Base-by-base conservation (phyloP, 2,888 invertebrate genomes). In the Lomographa bimaculata region DNA sequence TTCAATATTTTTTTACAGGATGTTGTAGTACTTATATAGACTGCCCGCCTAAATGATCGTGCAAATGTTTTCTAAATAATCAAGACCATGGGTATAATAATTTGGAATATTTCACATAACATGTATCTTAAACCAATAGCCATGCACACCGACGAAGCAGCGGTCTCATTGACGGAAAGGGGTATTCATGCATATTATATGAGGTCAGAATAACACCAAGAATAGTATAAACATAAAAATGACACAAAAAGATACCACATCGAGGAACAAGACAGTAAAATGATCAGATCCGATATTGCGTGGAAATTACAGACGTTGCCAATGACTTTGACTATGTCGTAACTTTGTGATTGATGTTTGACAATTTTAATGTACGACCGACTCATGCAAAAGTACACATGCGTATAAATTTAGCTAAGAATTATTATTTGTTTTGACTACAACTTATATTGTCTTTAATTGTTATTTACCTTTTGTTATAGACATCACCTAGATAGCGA, bases 81-180 rank as follows among this genome's bases (percentile, higher is more conserved):
- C 64, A 66, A 57, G 64, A 64, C 56, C 47, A 65, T 57, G 57
- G 60, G 68, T 66, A 67, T 46, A 60, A 60, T 60, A 53, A 69
- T 74, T 76, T 75, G 52, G 66, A 76, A 73, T 70, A 75, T 63
- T 24, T 23, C 67, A 60, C 56, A 53, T 58, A 63, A 52, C 64
- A 59, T 66, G 65, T 69, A 50, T 63, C 37, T 62, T 64, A 64
- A 56, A 80, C 63, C 67, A 69, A 76, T 67, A 82, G 84, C 84
- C 87, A 89, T 89, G 87, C 87, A 86, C 71, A 81, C 71, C 72
- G 77, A 79, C 63, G 52, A 83, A 84, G 78, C 83, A 56, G 73
- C 61, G 57, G 62, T 69, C 50, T 57, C 57, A 70, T 46, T 39
- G 56, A 54, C 58, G 56, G 52, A 54, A 62, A 66, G 65, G 72